Evolutionary conservation across 1,140 invertebrate species (phyloP).

Genomic region (Branchinecta lynchi): DNA sequence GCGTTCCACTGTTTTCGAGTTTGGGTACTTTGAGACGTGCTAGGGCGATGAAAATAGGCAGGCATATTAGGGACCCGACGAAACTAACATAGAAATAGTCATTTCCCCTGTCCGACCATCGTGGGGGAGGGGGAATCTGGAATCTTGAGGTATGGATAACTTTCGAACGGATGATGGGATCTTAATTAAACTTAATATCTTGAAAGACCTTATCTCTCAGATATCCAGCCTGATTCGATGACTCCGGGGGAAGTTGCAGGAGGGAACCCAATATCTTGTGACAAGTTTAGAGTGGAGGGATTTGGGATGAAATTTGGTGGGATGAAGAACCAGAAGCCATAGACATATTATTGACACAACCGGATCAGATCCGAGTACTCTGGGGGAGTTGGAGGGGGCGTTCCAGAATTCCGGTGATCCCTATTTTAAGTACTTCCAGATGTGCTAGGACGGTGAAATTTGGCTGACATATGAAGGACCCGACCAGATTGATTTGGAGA

Average conservation of each 20-base stretch:
- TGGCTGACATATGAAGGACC: no score
- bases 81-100: conserved; percentile 2
- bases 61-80: neutral
- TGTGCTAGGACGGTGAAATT: no score
- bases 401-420: no score
- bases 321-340: neutral
- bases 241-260: neutral
- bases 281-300: neutral
- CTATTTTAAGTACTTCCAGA: no score
- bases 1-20: neutral
- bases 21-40: neutral
- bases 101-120: neutral
- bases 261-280: neutral
- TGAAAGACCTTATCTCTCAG: neutral
- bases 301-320: conserved; percentile 5
- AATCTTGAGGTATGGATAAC: neutral
- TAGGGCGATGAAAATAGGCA: conserved; percentile 1
- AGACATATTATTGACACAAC: conserved; percentile 6
- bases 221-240: neutral
- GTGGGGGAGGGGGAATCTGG: neutral
- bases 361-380: neutral
- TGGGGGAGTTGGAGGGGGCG: neutral
- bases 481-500: no score
- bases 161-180: neutral
- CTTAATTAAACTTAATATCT: conserved; percentile 1